Percentiles rank a stretch among this genome's conserved stretches.
These are phyloP conservation scores for Hylaeus anthracinus DNA, from an alignment of 1,140 invertebrate genomes.

Conservation along the genomic window DNA sequence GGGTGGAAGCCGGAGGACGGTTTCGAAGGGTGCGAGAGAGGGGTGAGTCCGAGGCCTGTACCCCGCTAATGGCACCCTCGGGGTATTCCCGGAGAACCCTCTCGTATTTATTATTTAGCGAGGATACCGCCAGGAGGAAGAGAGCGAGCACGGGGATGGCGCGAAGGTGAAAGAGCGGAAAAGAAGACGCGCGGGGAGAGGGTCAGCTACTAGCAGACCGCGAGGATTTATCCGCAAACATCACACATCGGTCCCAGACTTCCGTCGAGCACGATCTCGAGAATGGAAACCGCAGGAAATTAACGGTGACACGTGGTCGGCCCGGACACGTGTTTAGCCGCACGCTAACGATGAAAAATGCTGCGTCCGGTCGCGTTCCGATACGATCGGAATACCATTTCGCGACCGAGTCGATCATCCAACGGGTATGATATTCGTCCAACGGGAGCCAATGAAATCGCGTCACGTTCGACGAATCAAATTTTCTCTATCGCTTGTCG, in stretches of 20 bases:
- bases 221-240: constrained; percentile 77
- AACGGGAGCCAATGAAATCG: too few relatives aligned
- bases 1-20: constrained; percentile 56
- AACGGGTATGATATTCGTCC: too few relatives aligned
- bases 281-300: constrained; percentile 55
- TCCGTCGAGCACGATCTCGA: constrained; percentile 53
- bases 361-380: not conserved
- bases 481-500: too few relatives aligned
- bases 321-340: constrained; percentile 38
- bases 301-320: constrained; percentile 42
- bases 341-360: constrained; percentile 36
- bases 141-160: constrained; percentile 57
- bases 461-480: too few relatives aligned
- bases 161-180: constrained; percentile 42
- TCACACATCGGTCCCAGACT: constrained; percentile 65
- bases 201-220: constrained; percentile 36
- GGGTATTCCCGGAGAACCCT: constrained; percentile 77
- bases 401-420: too few relatives aligned
- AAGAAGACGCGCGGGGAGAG: constrained; percentile 9
- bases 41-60: constrained; percentile 65
- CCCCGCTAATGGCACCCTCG: constrained; percentile 80
- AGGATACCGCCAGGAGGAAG: constrained; percentile 58
- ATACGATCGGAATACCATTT: not conserved
- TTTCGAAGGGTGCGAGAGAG: constrained; percentile 62
- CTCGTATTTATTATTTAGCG: constrained; percentile 81